Base-by-base conservation (phyloP, 2,888 invertebrate genomes). In the Busseola fusca region DNA sequence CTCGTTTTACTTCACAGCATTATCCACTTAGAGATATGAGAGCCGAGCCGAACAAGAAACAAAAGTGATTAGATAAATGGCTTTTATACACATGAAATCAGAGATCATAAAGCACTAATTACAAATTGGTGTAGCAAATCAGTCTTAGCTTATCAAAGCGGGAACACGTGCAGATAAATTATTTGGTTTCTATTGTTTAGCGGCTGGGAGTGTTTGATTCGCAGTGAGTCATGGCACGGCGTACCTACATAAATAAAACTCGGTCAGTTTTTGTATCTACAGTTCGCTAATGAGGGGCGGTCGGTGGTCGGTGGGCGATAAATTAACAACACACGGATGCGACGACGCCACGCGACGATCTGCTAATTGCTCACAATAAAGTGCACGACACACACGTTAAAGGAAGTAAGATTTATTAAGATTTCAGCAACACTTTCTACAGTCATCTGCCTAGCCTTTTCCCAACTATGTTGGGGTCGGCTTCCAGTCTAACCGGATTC, bases 231-330 rank as follows among this genome's bases (percentile, higher is more conserved):
- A 92, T 40, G n/a, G n/a, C 84, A 79, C 42, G 42, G 84, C 83
- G 81, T 87, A 60, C 37, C 69, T 54, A 72, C 48, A 57, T 72
- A 90, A 90, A 89, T 89, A 89, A 88, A 89, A 87, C 80, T 79
- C 85, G 85, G 84, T 78, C 84, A 81, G 72, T 87, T 90, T 91
- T 91, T 91, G 89, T 67, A n/a, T n/a, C n/a, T n/a, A 59, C 87
- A 83, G 76, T 74, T 79, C 76, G 81, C 84, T 93, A 91, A 93
- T 93, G 91, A 93, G 92, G 86, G 83, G 88, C 89, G 87, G 87
- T 84, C 86, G 87, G 87, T 88, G 88, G 83, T 86, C 87, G 87
- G 87, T 83, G 78, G 79, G 82, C 85, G 77, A 91, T 93, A 91
- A 91, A 90, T 91, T 88, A 90, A 83, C 76, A 85, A 87, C 83